Evolutionary conservation across 2,113 vertebrate species (phyloP), one percentile per base, ranked within the genome.

Genomic region (Phalacrocorax brasilianus): DNA sequence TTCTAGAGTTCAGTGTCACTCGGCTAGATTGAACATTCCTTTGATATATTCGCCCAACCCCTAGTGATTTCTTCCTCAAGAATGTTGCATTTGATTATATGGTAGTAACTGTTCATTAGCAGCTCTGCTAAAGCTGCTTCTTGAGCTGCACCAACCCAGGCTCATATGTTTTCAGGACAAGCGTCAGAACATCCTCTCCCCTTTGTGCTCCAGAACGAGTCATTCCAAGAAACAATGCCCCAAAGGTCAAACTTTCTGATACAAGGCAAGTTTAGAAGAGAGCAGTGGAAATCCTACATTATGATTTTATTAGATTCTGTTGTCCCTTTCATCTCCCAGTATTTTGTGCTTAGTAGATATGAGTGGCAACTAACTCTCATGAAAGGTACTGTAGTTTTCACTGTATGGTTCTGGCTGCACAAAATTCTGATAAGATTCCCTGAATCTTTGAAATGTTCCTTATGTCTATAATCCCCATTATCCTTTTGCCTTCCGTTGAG

Each of bases 141-240:
- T 59, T 71, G 55, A 86, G 70, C 93, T 52, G 56, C 0, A 1
- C 49, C 53, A 85, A 77, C 65, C 30, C 65, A 87, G 40, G 47
- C 89, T 92, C 1, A 0, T 52, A 9, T 61, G 63, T 49, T 91
- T 96, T 76, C 50, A 66, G 91, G 96, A 89, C 89, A 96, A 94
- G 45, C 78, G 77, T 94, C 93, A 96, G 94, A 96, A 96, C 95
- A 91, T 89, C 94, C 78, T 96, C 71, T 96, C 87, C 91, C 81
- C 81, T 65, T 30, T 76, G 87, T 65, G 93, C 93, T 91, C 42
- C 87, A 82, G 93, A 85, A 96, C 20, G 1, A 95, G 33, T n/a
- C 94, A 87, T 97, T 96, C 93, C 78, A 95, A 96, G 85, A 94
- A 95, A 66, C 35, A 78, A 56, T 78, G 55, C 53, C 87, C 62